Evolutionary conservation across 2,797 vertebrate species (phyloP), one percentile per base, ranked within the genome.

Genomic region (Falco naumanni): DNA sequence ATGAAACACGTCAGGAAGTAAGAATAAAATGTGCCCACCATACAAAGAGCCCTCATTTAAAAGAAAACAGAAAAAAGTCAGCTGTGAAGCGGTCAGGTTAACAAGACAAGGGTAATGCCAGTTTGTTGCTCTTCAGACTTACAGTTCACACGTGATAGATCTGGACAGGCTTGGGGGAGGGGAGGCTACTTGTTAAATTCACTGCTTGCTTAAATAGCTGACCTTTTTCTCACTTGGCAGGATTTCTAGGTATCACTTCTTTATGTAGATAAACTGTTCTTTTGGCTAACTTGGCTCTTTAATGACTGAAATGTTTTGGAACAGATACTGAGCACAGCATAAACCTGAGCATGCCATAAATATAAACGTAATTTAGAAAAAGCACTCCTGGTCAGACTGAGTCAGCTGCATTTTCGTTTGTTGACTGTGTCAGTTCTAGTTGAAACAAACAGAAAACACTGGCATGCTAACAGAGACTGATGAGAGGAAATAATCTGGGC

Each of bases 181-280:
- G 5, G 6, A 6, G 8, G 26, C 11, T 64, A 37, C 14, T 54
- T 79, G 28, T 66, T 90, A 89, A 41, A 19, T 92, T 77, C 39
- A 47, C 37, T 87, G 33, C 66, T 94, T 94, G 43, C 60, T 90
- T 77, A 90, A 90, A 89, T 76, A 65, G 43, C 75, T 94, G 74
- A 84, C 69, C 53, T 81, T 93, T 95, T 83, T 69, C 84, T 95
- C 92, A 90, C 84, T 90, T 96, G 91, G 83, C 83, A 76, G 26
- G 29, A 74, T 90, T 87, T 92, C 51, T 50, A 74, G 59, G 24
- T 75, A 24, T 81, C 37, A 54, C 41, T 84, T 85, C 53, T 90
- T 96, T 79, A 41, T 47, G 31, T 47, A 89, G 63, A 92, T 85
- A 91, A 87, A 89, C 72, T 82, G 76, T 77, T 88, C 81, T 87